Base-by-base conservation (phyloP, 2,888 invertebrate genomes). In the Crematogaster levior region DNA sequence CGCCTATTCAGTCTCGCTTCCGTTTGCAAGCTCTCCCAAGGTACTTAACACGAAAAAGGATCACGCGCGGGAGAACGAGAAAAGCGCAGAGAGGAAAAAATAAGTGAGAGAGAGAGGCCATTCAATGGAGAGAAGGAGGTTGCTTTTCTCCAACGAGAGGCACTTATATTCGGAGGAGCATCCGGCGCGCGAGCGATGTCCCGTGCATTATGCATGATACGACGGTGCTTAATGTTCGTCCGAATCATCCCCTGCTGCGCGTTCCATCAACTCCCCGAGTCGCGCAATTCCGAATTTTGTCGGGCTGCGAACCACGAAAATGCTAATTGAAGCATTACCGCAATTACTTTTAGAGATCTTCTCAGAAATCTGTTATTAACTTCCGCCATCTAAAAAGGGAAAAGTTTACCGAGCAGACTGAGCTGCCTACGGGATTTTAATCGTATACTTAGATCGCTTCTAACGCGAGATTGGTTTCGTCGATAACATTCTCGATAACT, bases 1-100 rank as follows among this genome's bases (percentile, higher is more conserved):
- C 93, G 90, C 90, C 92, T 93, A 93, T 93, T 93, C 92, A 93
- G 92, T 91, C 92, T 91, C 77, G 34, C 84, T 91, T 91, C 93
- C 92, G 92, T 92, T 93, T 93, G 93, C 88, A 90, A 87, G 82
- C 89, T 91, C 92, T 93, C 92, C 92, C 93, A 93, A 93, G 93
- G 89, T 92, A 91, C 92, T 93, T 93, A 89, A 84, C 89, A 86
- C 83, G 86, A 85, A 83, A 85, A 84, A 84, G 83, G 65, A 88
- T 87, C 83, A 81, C 73, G 79, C 46, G n/a, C 21, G 24, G 7
- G 30, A 37, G 81, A 70, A 83, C 73, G 70, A 82, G 81, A 68
- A 10, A 21, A 27, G 9, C n/a, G 40, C 12, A 15, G 18, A 1
- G 21, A 46, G 27, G 40, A 60, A n/a, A 53, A 51, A n/a, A 37